phyloP scores from a whole-genome alignment of 2,797 vertebrate genomes.

The Falco cherrug region DNA sequence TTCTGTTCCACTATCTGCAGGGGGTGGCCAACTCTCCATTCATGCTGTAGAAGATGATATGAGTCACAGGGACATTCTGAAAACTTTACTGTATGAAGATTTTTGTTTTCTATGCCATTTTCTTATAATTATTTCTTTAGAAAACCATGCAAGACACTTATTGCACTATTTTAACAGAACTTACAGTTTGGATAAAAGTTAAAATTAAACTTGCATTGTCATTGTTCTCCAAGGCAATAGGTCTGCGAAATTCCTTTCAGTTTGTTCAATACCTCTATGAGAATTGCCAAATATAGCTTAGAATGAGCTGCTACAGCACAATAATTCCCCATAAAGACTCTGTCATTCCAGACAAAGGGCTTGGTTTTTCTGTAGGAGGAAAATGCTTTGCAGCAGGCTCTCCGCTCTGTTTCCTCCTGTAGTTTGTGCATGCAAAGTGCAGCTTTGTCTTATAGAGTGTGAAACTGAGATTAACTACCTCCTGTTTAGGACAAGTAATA shows the following conservation, averaged over 20 bases:
- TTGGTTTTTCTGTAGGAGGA: not conserved
- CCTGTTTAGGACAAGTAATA: not conserved
- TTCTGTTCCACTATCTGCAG: not conserved
- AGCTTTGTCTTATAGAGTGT: not conserved
- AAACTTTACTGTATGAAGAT: not conserved
- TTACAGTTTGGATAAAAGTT: not conserved
- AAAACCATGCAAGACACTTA: not conserved
- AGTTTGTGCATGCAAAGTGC: not conserved
- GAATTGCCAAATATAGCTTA: not conserved
- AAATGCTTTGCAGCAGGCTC: not conserved
- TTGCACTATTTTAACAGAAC: not conserved
- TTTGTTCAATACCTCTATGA: not conserved
- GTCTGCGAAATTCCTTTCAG: not conserved
- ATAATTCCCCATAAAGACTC: not conserved
- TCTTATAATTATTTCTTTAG: not conserved
- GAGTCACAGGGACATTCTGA: not conserved
- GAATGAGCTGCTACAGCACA: not conserved
- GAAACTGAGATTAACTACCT: not conserved
- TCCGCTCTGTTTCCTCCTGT: not conserved
- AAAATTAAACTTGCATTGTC: not conserved
- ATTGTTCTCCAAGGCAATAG: not conserved
- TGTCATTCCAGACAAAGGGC: not conserved
- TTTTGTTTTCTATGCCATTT: not conserved
- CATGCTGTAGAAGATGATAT: not conserved
- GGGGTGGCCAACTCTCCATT: not conserved